Conservation (phyloP, 2,888 invertebrate species). For the Lasioglossum villosulum region DNA sequence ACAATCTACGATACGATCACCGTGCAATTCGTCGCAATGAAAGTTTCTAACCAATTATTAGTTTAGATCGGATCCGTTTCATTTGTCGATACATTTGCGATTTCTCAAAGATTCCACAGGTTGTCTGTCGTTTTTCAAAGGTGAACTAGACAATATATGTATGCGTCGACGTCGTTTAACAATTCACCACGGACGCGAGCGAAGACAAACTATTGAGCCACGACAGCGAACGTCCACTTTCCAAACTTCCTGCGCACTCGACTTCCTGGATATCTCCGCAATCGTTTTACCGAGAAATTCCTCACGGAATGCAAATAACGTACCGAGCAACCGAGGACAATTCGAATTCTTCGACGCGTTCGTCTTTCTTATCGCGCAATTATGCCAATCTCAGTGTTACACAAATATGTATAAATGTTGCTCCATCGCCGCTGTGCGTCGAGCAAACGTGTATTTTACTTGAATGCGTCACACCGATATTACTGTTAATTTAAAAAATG, state of each 20-base stretch:
- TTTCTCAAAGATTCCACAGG: conserved; percentile 43
- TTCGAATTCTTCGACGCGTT: conserved; percentile 20
- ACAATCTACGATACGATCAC: conserved; percentile 40
- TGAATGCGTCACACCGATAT: background rate
- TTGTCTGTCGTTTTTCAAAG: background rate
- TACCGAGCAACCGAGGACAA: conserved; percentile 5
- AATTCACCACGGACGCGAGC: background rate
- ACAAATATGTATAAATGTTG: conserved; percentile 6
- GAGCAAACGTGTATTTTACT: background rate
- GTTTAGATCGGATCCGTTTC: conserved; percentile 11
- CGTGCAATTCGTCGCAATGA: conserved; percentile 15
- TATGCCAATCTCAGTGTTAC: conserved; percentile 1
- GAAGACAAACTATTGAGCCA: conserved; percentile 36
- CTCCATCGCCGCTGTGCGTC: background rate
- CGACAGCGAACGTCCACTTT: conserved; percentile 24
- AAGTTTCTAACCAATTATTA: conserved; percentile 29
- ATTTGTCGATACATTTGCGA: background rate
- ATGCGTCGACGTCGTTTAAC: conserved; percentile 10
- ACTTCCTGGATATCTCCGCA: conserved; percentile 37
- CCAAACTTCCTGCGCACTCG: conserved; percentile 46
- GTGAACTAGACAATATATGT: background rate
- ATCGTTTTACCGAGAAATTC: conserved; percentile 51
- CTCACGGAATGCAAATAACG: conserved; percentile 45
- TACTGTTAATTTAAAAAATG: too few relatives aligned
- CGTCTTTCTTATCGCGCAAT: conserved; percentile 25